Percentiles rank a stretch among this genome's conserved stretches.
phyloP scores from a whole-genome alignment of 2,797 vertebrate species.

The Cryptoblepharus egeriae region DNA sequence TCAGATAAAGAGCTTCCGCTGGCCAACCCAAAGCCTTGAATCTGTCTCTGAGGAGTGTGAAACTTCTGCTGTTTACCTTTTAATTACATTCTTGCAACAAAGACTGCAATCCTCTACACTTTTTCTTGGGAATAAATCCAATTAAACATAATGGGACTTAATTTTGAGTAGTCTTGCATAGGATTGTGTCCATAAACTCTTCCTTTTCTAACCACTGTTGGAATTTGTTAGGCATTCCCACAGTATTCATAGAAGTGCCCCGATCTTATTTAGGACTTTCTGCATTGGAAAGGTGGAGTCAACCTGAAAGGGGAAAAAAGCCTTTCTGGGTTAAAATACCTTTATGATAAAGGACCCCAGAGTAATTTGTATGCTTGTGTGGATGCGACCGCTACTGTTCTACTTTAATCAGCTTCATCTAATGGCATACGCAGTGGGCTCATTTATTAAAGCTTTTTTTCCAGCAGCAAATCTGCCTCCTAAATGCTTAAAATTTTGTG shows the following conservation, averaged over 20 bases:
- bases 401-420: slow-evolving; percentile 69
- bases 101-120: no score
- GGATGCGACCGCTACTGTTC: slow-evolving; percentile 32
- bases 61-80: not conserved
- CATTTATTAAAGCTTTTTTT: slow-evolving; percentile 59
- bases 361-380: slow-evolving; percentile 24
- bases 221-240: not conserved
- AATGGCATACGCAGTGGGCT: slow-evolving; percentile 54
- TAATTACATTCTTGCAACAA: no score
- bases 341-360: slow-evolving; percentile 8
- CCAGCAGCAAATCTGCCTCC: slow-evolving; percentile 70
- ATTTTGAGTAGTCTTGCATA: no score
- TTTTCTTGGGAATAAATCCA: no score
- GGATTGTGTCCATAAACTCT: no score
- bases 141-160: no score
- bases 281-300: not conserved
- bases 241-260: not conserved
- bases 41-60: no score
- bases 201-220: not conserved
- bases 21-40: no score
- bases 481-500: slow-evolving; percentile 72
- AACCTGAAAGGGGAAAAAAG: not conserved
- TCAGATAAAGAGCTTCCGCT: no score
- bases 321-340: slow-evolving; percentile 9
- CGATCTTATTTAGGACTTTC: not conserved